These are phyloP conservation scores for Lepidurus packardi DNA, from an alignment of 1,140 invertebrate species.

Conservation along the genomic window DNA sequence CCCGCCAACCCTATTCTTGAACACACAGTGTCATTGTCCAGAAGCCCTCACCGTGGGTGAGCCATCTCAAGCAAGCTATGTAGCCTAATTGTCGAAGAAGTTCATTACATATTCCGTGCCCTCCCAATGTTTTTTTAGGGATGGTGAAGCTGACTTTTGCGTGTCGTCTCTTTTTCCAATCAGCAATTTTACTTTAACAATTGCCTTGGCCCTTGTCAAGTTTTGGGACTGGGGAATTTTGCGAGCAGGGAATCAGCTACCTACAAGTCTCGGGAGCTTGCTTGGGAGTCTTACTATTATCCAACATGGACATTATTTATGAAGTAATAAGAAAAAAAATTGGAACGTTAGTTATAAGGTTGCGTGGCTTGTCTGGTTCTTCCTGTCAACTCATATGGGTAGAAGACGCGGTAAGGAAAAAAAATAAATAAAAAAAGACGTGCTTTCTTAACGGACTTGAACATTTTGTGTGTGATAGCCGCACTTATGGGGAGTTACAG, in stretches of 20 bases:
- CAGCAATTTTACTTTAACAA: neutral
- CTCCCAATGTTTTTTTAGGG: neutral
- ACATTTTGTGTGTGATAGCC: constrained; percentile 16
- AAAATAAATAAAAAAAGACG: neutral
- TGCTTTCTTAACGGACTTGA: neutral
- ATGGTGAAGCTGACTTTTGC: neutral
- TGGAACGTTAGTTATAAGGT: neutral
- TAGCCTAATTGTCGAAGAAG: constrained; percentile 1
- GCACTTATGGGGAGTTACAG: neutral
- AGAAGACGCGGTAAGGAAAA: neutral
- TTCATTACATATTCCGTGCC: neutral
- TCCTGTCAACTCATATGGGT: neutral
- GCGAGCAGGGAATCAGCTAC: too few species aligned
- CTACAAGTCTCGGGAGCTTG: too few species aligned
- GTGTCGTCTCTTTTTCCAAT: neutral
- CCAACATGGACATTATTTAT: too few species aligned
- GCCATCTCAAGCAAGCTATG: neutral
- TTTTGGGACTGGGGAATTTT: too few species aligned
- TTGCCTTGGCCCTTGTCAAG: neutral
- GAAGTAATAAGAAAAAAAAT: neutral
- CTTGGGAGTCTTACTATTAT: too few species aligned
- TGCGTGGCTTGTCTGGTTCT: constrained; percentile 2
- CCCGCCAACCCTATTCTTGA: constrained; percentile 2
- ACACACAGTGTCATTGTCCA: constrained; percentile 13
- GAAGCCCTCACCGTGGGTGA: constrained; percentile 4